These are phyloP conservation scores for Mesorhabditis sp. DNA, from an alignment of 2,888 invertebrate genomes.

Conservation along the genomic window DNA sequence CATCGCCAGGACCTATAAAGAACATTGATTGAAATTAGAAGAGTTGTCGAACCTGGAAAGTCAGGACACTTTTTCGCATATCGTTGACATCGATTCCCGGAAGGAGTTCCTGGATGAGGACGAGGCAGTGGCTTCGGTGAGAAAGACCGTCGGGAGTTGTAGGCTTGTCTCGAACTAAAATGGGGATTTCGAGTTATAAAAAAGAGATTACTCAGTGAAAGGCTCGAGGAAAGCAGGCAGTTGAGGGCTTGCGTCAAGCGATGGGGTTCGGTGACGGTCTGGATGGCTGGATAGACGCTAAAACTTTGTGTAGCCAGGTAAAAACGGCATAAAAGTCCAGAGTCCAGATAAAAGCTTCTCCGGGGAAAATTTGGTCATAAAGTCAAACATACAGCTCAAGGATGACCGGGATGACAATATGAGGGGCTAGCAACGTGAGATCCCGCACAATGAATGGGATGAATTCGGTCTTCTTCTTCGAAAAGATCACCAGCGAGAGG, in stretches of 20 bases:
- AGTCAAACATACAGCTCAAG: slow-evolving; percentile 67
- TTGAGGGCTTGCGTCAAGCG: slow-evolving; percentile 62
- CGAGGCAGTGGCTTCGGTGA: slow-evolving; percentile 62
- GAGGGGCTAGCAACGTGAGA: slow-evolving; percentile 69
- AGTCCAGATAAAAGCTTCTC: background rate
- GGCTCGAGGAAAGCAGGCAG: slow-evolving; percentile 59
- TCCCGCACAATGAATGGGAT: slow-evolving; percentile 65
- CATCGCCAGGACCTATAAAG: slow-evolving; percentile 59
- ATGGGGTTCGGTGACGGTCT: slow-evolving; percentile 83
- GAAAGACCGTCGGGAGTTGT: background rate
- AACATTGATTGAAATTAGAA: background rate
- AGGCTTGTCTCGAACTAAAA: background rate
- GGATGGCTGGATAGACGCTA: slow-evolving; percentile 73
- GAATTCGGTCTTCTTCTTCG: slow-evolving; percentile 61
- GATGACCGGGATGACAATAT: slow-evolving; percentile 77
- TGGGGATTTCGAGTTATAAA: background rate
- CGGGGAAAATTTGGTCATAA: background rate
- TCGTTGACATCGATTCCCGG: slow-evolving; percentile 90
- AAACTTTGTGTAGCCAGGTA: slow-evolving; percentile 9
- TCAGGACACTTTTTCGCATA: slow-evolving; percentile 65
- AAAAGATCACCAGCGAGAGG: slow-evolving; percentile 72
- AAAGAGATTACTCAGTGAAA: slow-evolving; percentile 58
- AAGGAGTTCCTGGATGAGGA: slow-evolving; percentile 74
- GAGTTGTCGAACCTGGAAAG: slow-evolving; percentile 42
- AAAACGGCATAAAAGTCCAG: no score